Conservation (phyloP, 2,888 invertebrate species). For the Quadroppia sp. region DNA sequence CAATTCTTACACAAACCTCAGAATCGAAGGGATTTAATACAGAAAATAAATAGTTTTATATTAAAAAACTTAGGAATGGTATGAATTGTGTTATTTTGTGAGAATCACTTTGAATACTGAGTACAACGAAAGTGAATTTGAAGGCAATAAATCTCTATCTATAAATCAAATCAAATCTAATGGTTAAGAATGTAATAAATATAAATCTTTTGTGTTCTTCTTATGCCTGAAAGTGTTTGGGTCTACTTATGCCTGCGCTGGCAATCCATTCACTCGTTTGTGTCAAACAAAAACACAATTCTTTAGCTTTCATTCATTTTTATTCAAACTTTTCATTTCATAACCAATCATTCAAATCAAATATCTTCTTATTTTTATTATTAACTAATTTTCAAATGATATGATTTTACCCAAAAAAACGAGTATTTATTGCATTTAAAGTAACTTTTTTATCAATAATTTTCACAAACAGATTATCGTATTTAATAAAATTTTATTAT, state of each 20-base stretch:
- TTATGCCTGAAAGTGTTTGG: neutral
- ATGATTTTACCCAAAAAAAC: no score
- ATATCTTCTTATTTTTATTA: no score
- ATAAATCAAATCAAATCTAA: conserved; percentile 25
- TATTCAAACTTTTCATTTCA: neutral
- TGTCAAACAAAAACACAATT: conserved; percentile 33
- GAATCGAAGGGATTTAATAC: no score
- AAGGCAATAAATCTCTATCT: conserved; percentile 18
- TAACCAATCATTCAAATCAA: conserved; percentile 27
- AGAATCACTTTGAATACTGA: neutral
- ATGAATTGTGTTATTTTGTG: no score
- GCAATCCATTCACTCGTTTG: conserved; percentile 21
- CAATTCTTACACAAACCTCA: no score
- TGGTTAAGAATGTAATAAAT: conserved; percentile 31
- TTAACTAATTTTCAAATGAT: no score
- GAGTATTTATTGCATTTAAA: conserved; percentile 2
- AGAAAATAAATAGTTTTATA: no score
- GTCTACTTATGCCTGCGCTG: neutral
- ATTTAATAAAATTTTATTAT: no score
- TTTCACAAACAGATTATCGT: no score
- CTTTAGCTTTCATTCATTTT: neutral
- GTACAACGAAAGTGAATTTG: neutral
- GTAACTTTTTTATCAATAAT: no score
- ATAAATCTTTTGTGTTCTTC: conserved; percentile 31
- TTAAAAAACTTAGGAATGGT: no score